These are phyloP conservation scores for Eilema depressum DNA, from an alignment of 2,888 invertebrate genomes.

Conservation along the genomic window DNA sequence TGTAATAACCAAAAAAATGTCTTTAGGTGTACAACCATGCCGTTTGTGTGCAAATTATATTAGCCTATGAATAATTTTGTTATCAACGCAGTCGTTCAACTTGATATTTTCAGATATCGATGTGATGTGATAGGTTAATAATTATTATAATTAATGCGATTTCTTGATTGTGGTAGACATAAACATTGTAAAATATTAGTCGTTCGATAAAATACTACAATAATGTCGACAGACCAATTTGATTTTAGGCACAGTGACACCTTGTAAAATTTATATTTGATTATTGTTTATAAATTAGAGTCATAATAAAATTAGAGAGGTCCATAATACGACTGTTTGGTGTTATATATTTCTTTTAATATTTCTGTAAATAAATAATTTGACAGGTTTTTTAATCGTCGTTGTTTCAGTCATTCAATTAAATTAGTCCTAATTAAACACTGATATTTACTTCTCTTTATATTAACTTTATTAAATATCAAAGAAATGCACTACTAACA, in stretches of 20 bases:
- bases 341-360: neutral
- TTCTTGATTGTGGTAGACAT: neutral
- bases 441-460: too few relatives aligned
- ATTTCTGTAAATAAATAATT: neutral
- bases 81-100: slow-evolving; percentile 29
- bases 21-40: slow-evolving; percentile 65
- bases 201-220: neutral
- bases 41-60: slow-evolving; percentile 80
- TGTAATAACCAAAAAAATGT: slow-evolving; percentile 65
- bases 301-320: neutral
- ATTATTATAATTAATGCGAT: slow-evolving; percentile 1
- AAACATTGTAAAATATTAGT: neutral
- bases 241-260: neutral
- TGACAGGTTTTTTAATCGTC: neutral
- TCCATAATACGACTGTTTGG: too few relatives aligned
- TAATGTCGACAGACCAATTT: neutral
- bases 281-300: neutral
- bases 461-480: too few relatives aligned
- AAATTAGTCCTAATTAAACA: too few relatives aligned
- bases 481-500: too few relatives aligned
- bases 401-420: too few relatives aligned
- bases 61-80: slow-evolving; percentile 73
- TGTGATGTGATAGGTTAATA: neutral
- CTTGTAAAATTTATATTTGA: too few relatives aligned
- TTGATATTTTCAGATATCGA: slow-evolving; percentile 19